Evolutionary conservation across 2,888 invertebrate genomes (phyloP).

Genomic region (Drosophila niveifrons): DNA sequence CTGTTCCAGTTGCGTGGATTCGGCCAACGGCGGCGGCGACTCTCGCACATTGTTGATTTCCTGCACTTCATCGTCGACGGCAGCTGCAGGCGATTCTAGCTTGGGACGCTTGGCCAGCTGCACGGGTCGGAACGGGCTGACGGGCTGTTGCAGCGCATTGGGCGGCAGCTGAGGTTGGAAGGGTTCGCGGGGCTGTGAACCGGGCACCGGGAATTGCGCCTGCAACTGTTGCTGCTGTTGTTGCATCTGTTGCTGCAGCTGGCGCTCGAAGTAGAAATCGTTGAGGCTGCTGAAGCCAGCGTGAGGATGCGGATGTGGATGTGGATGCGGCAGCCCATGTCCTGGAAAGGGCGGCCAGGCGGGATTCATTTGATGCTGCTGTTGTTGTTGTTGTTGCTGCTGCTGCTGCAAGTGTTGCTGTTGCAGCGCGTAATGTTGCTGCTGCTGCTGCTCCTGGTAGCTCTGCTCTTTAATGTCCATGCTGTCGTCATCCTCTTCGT

Average conservation of each 20-base stretch:
- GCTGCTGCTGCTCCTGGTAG: slow-evolving; percentile 77
- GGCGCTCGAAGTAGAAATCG: slow-evolving; percentile 77
- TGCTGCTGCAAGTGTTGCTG: slow-evolving; percentile 66
- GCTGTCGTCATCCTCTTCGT: slow-evolving; percentile 83
- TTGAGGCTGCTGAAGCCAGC: slow-evolving; percentile 64
- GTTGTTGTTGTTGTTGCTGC: slow-evolving; percentile 50
- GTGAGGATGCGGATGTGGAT: slow-evolving; percentile 50
- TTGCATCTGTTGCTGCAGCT: slow-evolving; percentile 66
- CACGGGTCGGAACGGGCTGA: slow-evolving; percentile 70
- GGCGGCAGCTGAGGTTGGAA: slow-evolving; percentile 71
- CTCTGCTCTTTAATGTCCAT: slow-evolving; percentile 67
- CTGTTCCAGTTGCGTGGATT: slow-evolving; percentile 42
- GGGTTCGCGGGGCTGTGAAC: slow-evolving; percentile 60
- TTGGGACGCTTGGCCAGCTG: slow-evolving; percentile 69
- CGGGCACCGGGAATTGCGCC: slow-evolving; percentile 51
- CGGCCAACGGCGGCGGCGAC: slow-evolving; percentile 43
- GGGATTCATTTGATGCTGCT: slow-evolving; percentile 51
- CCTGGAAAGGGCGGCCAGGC: slow-evolving; percentile 64
- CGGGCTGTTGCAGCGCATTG: slow-evolving; percentile 58
- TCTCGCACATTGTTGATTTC: slow-evolving; percentile 49
- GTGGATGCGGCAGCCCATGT: slow-evolving; percentile 51
- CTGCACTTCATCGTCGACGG: slow-evolving; percentile 66
- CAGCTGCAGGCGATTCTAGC: slow-evolving; percentile 60
- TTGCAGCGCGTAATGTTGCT: slow-evolving; percentile 70
- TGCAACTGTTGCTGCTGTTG: slow-evolving; percentile 66